Evolutionary conservation across 2,888 invertebrate genomes (phyloP), one percentile per base, ranked within the genome.

Genomic region (Drosophila austrosaltans): DNA sequence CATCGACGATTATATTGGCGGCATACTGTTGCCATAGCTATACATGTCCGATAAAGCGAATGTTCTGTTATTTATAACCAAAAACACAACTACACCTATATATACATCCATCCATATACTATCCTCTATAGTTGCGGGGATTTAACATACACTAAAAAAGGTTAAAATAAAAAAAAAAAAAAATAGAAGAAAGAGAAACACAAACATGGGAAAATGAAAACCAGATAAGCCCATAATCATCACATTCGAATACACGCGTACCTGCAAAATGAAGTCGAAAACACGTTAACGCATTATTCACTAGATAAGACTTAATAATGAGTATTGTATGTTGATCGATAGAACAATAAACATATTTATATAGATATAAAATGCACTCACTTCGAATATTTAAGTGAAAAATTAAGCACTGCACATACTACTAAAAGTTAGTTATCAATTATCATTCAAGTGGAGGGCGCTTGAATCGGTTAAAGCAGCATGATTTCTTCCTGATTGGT

Each of bases 11-110:
- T 83, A 87, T 81, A 79, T 71, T 59, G 66, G 32, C 48, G 72
- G 58, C 72, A 48, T 48, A 44, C 69, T 78, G 81, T 77, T 74
- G 84, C 75, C 77, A 75, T 66, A 63, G 85, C 76, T 48, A 48
- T 56, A 36, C 73, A 72, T 67, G 79, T 71, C 75, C 77, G 89
- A 89, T 87, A 89, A 78, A 76, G 80, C 65, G 44, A 69, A 65
- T 76, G 75, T 71, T 69, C 58, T 36, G 69, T 84, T 89, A 84
- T 81, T 87, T 85, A 85, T 79, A 82, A 73, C 80, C 75, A 48
- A 48, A 48, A 48, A 12, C 48, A 48, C 48, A 25, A 25, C 48
- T 48, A 48, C 48, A 48, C 48, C 22, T 8, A 22, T 20, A 6
- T 16, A 22, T 8, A 8, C 44, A 7, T 48, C 20, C 44, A 7